A percentile compares a stretch with the other conserved stretches of the same genome.
Conservation (phyloP, 2,797 vertebrate genomes). For the Clarias platycephalus region DNA sequence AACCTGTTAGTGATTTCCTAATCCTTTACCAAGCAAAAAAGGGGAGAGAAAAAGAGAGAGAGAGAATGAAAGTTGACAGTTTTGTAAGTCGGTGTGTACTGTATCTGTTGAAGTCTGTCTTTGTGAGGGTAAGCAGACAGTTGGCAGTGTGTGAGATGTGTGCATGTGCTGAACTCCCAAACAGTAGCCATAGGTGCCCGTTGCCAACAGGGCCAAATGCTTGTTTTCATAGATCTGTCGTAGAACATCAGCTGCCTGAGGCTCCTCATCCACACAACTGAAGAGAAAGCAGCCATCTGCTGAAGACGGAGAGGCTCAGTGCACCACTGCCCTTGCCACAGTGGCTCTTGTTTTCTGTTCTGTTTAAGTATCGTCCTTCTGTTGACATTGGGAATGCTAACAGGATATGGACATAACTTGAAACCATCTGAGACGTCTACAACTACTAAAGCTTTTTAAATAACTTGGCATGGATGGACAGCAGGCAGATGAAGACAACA, state of each 20-base stretch:
- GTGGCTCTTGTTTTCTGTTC: constrained; percentile 10
- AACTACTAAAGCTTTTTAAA: neutral
- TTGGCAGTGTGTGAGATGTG: constrained; percentile 12
- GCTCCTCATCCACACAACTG: constrained; percentile 40
- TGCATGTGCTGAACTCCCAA: constrained; percentile 20
- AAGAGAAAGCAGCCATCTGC: constrained; percentile 17
- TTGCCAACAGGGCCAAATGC: constrained; percentile 36
- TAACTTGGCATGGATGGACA: neutral
- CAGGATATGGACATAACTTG: neutral
- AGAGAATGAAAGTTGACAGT: constrained; percentile 6
- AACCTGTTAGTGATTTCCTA: neutral
- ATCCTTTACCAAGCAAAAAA: constrained; percentile 5
- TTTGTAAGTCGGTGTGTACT: neutral
- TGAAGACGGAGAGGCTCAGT: neutral
- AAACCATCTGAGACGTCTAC: constrained; percentile 6
- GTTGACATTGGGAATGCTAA: neutral
- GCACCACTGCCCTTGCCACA: constrained; percentile 11
- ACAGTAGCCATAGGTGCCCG: constrained; percentile 32
- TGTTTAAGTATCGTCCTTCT: neutral
- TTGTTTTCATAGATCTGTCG: constrained; percentile 45
- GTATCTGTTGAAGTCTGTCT: constrained; percentile 1
- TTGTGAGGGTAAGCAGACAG: constrained; percentile 21
- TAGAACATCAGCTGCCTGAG: constrained; percentile 42
- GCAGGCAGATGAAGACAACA: neutral
- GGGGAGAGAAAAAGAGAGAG: too few species aligned